A percentile compares a stretch with the other conserved stretches of the same genome.
These are phyloP conservation scores for Sclerurus mexicanus DNA, from an alignment of 2,113 vertebrate species.

Conservation along the genomic window DNA sequence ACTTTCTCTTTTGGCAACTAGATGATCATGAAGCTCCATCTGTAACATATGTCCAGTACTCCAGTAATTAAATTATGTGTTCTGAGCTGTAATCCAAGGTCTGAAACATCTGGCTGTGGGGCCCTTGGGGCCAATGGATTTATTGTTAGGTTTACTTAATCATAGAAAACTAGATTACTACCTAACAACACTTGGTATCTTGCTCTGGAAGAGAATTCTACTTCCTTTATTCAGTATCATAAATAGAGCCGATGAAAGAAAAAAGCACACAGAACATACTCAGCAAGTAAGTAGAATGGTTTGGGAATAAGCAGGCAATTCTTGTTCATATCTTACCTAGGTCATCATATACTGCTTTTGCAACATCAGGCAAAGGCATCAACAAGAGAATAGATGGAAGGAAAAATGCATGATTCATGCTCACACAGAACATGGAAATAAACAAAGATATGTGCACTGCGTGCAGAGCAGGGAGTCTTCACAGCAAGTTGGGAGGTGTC, in stretches of 20 bases:
- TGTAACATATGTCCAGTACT: not conserved
- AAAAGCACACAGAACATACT: not conserved
- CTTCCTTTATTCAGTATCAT: not conserved
- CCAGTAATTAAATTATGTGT: not conserved
- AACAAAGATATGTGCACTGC: not conserved
- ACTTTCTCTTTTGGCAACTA: not conserved
- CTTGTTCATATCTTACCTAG: not conserved
- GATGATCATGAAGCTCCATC: not conserved
- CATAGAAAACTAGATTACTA: not conserved
- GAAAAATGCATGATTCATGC: not conserved
- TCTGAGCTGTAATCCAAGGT: not conserved
- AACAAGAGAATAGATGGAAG: not conserved
- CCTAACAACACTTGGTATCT: not conserved
- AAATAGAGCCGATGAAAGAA: not conserved
- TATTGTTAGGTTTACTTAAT: not conserved
- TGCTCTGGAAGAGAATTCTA: not conserved
- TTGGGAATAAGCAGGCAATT: not conserved
- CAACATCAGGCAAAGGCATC: accelerated
- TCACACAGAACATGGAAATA: not conserved
- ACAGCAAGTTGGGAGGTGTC: not conserved
- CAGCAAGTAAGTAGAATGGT: not conserved
- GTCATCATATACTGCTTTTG: not conserved
- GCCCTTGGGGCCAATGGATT: not conserved
- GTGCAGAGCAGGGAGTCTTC: not conserved
- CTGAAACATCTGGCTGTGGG: not conserved